phyloP scores from a whole-genome alignment of 1,140 invertebrate genomes.

The Aphelenchoides fujianensis region DNA sequence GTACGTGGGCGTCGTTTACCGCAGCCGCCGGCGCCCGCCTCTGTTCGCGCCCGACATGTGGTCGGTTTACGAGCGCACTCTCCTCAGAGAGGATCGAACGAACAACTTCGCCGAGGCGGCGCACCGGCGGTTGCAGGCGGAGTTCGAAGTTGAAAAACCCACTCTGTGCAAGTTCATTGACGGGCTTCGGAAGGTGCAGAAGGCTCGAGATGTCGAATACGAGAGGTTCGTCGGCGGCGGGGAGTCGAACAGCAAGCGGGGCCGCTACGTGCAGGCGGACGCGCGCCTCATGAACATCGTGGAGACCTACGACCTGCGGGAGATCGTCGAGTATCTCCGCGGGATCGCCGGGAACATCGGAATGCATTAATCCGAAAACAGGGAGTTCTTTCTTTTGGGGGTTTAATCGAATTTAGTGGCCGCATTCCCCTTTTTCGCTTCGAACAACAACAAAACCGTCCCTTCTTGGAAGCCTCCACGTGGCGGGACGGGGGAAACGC shows the following conservation, averaged over 20 bases:
- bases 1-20: background rate
- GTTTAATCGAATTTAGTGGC: too few relatives aligned
- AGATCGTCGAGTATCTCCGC: background rate
- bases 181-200: constrained; percentile 34
- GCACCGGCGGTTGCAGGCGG: constrained; percentile 29
- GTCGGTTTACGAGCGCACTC: constrained; percentile 33
- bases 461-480: too few relatives aligned
- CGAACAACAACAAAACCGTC: too few relatives aligned
- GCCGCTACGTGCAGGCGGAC: constrained; percentile 7
- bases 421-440: too few relatives aligned
- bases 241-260: constrained; percentile 1
- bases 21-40: constrained; percentile 51
- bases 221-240: constrained; percentile 23
- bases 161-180: constrained; percentile 43
- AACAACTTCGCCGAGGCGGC: constrained; percentile 48
- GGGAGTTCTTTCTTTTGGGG: too few relatives aligned
- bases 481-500: too few relatives aligned
- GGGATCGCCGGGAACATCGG: background rate
- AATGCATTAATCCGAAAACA: background rate
- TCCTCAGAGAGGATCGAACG: constrained; percentile 30
- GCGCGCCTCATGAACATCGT: background rate
- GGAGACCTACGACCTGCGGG: background rate
- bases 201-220: constrained; percentile 33
- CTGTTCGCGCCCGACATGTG: constrained; percentile 39
- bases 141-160: constrained; percentile 30